Conservation (phyloP, 2,888 invertebrate genomes). For the Chaetogeoica ovagalla region DNA sequence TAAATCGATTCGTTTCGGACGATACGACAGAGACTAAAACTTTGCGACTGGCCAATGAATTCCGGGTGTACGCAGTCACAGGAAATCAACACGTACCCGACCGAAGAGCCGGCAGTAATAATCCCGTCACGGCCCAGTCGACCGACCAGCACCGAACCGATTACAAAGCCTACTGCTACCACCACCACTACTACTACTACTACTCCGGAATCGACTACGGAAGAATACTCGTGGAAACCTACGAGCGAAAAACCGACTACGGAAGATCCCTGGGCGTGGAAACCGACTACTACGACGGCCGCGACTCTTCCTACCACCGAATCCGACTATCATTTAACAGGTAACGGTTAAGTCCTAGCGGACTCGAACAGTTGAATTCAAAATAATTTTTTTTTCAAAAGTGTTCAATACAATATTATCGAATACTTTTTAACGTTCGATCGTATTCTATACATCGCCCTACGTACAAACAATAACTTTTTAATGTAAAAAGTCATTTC, state of each 20-base stretch:
- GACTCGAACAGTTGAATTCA: too few species aligned
- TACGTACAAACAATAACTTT: too few species aligned
- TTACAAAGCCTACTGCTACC: slow-evolving; percentile 56
- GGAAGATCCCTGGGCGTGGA: slow-evolving; percentile 55
- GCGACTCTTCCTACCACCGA: slow-evolving; percentile 54
- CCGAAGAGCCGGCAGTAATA: slow-evolving; percentile 8
- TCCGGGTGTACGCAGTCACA: slow-evolving; percentile 55
- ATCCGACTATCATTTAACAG: slow-evolving; percentile 55
- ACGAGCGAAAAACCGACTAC: slow-evolving; percentile 55
- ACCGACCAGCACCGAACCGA: slow-evolving; percentile 53
- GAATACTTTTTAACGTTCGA: too few species aligned
- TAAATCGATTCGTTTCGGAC: too few species aligned
- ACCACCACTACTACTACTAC: slow-evolving; percentile 55
- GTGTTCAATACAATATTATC: too few species aligned
- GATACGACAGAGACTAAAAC: not conserved
- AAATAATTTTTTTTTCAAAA: too few species aligned
- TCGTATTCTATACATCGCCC: too few species aligned
- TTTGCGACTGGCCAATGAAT: slow-evolving; percentile 57
- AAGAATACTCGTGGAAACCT: slow-evolving; percentile 36
- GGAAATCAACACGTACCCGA: slow-evolving; percentile 39
- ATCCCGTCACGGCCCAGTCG: slow-evolving; percentile 53
- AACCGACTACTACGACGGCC: slow-evolving; percentile 56
- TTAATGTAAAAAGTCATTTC: too few species aligned
- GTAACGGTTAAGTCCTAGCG: slow-evolving; percentile 42
- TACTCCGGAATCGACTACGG: slow-evolving; percentile 32